Evolutionary conservation across 2,888 invertebrate species (phyloP), one percentile per base, ranked within the genome.

Genomic region (Clitarchus hookeri): DNA sequence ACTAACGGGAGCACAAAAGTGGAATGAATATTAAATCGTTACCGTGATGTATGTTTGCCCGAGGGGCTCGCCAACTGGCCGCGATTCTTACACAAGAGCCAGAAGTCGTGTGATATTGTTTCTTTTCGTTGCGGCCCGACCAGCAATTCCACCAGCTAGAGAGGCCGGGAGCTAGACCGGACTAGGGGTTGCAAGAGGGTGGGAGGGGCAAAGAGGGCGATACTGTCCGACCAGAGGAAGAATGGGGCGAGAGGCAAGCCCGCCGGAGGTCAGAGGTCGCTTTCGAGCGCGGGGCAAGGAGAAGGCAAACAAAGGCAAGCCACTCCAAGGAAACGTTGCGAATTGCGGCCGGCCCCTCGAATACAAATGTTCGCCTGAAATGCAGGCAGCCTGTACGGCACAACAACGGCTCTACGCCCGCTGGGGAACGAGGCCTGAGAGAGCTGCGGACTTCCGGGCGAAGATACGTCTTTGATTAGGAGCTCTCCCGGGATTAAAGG

Each of bases 151-250:
- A 48, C 11, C 16, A 16, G 48, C 11, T 6, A 11, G 11, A 13
- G 48, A 48, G 8, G 16, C 6, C 48, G 0, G 48, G 65, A 65
- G 23, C 65, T 53, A 19, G 53, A n/a, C n/a, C n/a, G n/a, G n/a
- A n/a, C n/a, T n/a, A n/a, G 0, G 12, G 8, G 65, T 65, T 65
- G 65, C 0, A 65, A 23, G 65, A 19, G n/a, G 23, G 65, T 16
- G 23, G 65, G 65, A 65, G 65, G 65, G 3, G 19, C 19, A 65
- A 65, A 65, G 65, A 65, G 65, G 19, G 65, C 65, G 65, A 65
- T 65, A n/a, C 65, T 65, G 65, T 65, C 65, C 16, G 65, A 65
- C 65, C 65, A 65, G n/a, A 65, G 65, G 65, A 65, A 65, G 65
- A 65, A 65, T 65, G 65, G 65, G 23, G 19, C 11, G 23, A 65